Evolutionary conservation across 2,888 invertebrate genomes (phyloP), one percentile per base, ranked within the genome.

Genomic region (Deilephila elpenor): DNA sequence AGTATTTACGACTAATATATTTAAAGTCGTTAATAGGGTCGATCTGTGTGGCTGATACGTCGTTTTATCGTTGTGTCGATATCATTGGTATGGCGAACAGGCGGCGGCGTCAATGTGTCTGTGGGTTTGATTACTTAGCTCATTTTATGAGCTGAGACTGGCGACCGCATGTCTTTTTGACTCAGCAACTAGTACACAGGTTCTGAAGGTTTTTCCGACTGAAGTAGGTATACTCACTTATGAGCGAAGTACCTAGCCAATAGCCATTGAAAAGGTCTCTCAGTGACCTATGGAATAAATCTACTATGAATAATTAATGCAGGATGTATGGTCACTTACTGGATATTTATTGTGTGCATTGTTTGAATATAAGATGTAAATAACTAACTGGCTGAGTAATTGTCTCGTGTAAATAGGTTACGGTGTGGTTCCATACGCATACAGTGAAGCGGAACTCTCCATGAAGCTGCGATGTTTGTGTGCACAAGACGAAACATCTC

Each of bases 21-120:
- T 84, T 67, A 88, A 83, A 81, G 83, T 81, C 74, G 44, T 79
- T 76, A 77, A 76, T 85, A 17, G 70, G 53, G 76, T 62, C 70
- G 32, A 17, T n/a, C 59, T 2, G 14, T 37, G 71, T 74, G 76
- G 81, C 74, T 73, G 78, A 83, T 89, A 86, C 51, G 87, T 71
- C 84, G 79, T 86, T 91, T 82, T 77, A 82, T 77, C 74, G 76
- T 77, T 79, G 78, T 64, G 75, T 59, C 37, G 73, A 74, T 73
- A 78, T 87, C 86, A 87, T 91, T 89, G 90, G 90, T 89, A 90
- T 89, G 91, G 91, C 90, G 86, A 86, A 82, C 91, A 87, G 88
- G 89, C 90, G 83, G 83, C 88, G 92, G 93, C 93, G 93, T 91
- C 93, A 90, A 89, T 90, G 89, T 90, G 93, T 94, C 93, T 93